A percentile compares a stretch with the other conserved stretches of the same genome.
Conservation (phyloP, 2,797 vertebrate genomes). For the Anabas testudineus region DNA sequence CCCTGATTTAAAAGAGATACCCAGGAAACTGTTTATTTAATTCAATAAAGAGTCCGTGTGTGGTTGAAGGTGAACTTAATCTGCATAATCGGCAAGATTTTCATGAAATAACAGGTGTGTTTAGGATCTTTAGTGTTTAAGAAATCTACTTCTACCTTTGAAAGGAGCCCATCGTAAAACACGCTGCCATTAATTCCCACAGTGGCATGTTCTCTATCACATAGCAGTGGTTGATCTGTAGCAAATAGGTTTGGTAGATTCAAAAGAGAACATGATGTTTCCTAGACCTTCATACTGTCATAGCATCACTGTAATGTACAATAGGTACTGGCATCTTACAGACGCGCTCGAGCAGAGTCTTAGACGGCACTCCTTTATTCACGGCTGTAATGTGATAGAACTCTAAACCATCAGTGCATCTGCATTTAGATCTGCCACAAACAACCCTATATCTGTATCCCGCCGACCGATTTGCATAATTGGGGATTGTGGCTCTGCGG, state of each 20-base stretch:
- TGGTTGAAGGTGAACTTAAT: neutral
- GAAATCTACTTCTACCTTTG: too few species aligned
- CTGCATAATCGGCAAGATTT: neutral
- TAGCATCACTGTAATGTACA: slow-evolving; percentile 22
- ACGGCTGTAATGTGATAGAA: slow-evolving; percentile 56
- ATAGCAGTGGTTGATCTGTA: neutral
- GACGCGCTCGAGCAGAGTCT: slow-evolving; percentile 18
- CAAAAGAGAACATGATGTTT: neutral
- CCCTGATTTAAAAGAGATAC: slow-evolving; percentile 21
- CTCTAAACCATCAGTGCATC: slow-evolving; percentile 68
- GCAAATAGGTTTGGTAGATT: neutral
- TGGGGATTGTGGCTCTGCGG: slow-evolving; percentile 73
- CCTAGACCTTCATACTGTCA: slow-evolving; percentile 27
- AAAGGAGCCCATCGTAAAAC: too few species aligned
- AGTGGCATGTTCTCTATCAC: too few species aligned
- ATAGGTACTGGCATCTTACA: slow-evolving; percentile 32
- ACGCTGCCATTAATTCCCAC: too few species aligned
- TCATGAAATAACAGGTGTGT: neutral
- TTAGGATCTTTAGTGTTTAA: neutral
- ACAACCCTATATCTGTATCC: slow-evolving; percentile 70
- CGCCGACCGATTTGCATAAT: slow-evolving; percentile 74
- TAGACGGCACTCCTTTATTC: slow-evolving; percentile 53
- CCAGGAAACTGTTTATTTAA: slow-evolving; percentile 4
- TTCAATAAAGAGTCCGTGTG: neutral
- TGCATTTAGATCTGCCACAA: slow-evolving; percentile 72